Conservation (phyloP, 2,797 vertebrate species). For the Chelidonichthys spinosus region DNA sequence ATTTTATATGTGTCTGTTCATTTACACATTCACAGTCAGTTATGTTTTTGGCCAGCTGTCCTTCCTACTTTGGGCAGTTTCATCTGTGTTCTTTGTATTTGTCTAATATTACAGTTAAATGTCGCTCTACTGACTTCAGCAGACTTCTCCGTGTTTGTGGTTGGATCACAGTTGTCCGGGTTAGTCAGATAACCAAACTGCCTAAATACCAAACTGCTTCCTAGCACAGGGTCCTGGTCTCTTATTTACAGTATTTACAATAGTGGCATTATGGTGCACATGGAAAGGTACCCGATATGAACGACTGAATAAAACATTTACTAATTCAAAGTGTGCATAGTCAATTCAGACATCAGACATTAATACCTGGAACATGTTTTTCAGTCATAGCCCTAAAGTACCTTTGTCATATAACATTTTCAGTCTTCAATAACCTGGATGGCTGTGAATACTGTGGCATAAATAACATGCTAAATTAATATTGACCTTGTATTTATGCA, state of each 20-base stretch:
- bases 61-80: too few relatives aligned
- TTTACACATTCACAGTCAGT: too few relatives aligned
- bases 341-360: neutral
- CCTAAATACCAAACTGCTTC: too few relatives aligned
- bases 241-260: neutral
- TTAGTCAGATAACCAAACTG: too few relatives aligned
- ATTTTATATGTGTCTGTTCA: too few relatives aligned
- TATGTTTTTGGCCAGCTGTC: too few relatives aligned
- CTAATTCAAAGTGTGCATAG: neutral
- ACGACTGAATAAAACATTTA: neutral
- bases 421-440: constrained; percentile 13
- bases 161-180: too few relatives aligned
- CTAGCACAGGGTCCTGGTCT: too few relatives aligned
- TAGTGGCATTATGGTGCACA: neutral
- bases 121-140: too few relatives aligned
- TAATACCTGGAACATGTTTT: neutral
- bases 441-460: neutral
- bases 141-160: too few relatives aligned
- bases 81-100: too few relatives aligned
- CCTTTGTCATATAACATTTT: constrained; percentile 21
- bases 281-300: neutral
- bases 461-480: constrained; percentile 7
- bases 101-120: too few relatives aligned
- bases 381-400: neutral
- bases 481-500: neutral